These are phyloP conservation scores for Meleagris gallopavo DNA, from an alignment of 2,113 vertebrate genomes.

Conservation along the genomic window DNA sequence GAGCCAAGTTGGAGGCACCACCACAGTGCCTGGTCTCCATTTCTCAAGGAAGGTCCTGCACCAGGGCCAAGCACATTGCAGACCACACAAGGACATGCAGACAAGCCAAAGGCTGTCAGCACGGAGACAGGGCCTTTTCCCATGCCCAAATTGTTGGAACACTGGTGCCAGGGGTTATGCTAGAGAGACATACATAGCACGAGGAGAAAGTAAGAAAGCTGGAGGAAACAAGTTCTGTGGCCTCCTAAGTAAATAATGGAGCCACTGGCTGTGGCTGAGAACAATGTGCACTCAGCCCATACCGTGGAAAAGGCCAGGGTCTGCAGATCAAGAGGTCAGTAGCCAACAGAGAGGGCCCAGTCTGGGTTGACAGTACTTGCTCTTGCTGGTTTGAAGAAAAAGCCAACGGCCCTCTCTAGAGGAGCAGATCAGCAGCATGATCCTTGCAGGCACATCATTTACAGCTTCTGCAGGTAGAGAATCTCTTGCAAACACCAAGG, in stretches of 20 bases:
- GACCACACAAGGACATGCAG: neutral
- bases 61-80: neutral
- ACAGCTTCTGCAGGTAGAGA: neutral
- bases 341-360: neutral
- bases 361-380: neutral
- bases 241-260: neutral
- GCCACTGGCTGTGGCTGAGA: neutral
- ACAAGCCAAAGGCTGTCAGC: neutral
- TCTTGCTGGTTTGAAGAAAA: neutral
- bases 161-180: neutral
- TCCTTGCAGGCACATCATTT: neutral
- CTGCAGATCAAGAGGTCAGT: rapidly evolving
- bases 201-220: neutral
- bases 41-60: neutral
- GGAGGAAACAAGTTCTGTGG: neutral
- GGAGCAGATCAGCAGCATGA: neutral
- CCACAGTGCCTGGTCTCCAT: neutral
- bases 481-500: neutral
- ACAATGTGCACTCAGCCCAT: neutral
- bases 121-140: neutral
- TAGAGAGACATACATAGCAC: neutral
- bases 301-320: neutral
- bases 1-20: neutral
- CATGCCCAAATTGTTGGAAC: neutral
- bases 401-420: neutral